Base-by-base conservation (phyloP, 1,140 invertebrate species). In the Scaptomyza graminum region DNA sequence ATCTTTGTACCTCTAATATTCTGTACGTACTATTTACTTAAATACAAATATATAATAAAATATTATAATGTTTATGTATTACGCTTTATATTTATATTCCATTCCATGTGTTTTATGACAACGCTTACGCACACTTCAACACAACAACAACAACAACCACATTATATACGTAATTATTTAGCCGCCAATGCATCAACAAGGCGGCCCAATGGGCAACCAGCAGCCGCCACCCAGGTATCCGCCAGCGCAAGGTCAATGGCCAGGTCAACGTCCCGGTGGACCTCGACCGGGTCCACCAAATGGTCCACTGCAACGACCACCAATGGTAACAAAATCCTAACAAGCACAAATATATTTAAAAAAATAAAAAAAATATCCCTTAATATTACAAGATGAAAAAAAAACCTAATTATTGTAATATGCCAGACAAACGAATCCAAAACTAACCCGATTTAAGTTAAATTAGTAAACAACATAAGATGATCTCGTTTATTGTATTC, bases 231-330 rank as follows among this genome's bases (percentile, higher is more conserved):
- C 93, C 51, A 92, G 90, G 43, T 91, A 90, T 82, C 90, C 82
- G 43, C 90, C 78, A 75, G 71, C 90, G 64, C 90, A 92, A 76
- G 81, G 80, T 93, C 69, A 95, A 94, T 69, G 91, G 91, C 92
- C 65, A 90, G 93, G 93, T 44, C 93, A 93, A 13, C 92, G 93
- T 22, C 93, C 94, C 80, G 94, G 95, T 68, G 95, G 95, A 7
- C 95, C 95, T 2, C 94, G 95, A 94, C 94, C 94, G 81, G 95
- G 95, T 43, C 94, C 94, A 47, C 93, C 93, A 72, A 90, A 90
- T 74, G 90, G 90, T 70, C 90, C 94, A 60, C 92, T 94, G 52
- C 94, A 94, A 77, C 92, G 95, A 84, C 95, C 94, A 63, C 95
- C 94, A 90, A 95, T 95, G 95, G 94, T 95, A 93, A 93, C 90